Evolutionary conservation across 2,113 vertebrate species (phyloP).

Genomic region (Equus przewalskii): DNA sequence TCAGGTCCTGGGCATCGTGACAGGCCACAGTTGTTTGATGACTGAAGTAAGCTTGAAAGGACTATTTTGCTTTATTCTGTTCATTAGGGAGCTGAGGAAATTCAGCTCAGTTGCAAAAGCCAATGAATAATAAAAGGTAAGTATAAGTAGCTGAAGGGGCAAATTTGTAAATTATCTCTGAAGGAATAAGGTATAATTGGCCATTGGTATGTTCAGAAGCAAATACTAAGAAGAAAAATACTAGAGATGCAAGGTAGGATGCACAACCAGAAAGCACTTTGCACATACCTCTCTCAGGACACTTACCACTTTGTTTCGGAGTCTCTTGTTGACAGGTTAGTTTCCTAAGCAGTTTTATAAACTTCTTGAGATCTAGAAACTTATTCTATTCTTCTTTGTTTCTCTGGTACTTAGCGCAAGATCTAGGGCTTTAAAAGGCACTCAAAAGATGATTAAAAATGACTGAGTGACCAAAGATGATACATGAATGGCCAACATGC

Average conservation of each 20-base stretch:
- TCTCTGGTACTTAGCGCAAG: neutral
- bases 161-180: neutral
- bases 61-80: neutral
- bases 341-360: neutral
- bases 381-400: neutral
- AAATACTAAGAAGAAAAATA: neutral
- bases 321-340: neutral
- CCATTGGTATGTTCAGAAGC: neutral
- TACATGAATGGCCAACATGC: neutral
- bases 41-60: neutral
- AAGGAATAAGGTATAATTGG: neutral
- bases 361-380: neutral
- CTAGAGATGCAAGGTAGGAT: neutral
- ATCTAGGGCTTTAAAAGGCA: neutral
- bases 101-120: neutral
- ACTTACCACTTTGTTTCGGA: neutral
- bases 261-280: neutral
- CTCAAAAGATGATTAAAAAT: neutral
- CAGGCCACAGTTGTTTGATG: neutral
- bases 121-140: neutral
- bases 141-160: neutral
- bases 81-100: neutral
- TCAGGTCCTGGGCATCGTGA: neutral
- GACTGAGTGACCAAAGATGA: neutral
- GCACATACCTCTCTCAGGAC: neutral